These are phyloP conservation scores for Rhadinocentrus ornatus DNA, from an alignment of 2,797 vertebrate species.

Conservation along the genomic window DNA sequence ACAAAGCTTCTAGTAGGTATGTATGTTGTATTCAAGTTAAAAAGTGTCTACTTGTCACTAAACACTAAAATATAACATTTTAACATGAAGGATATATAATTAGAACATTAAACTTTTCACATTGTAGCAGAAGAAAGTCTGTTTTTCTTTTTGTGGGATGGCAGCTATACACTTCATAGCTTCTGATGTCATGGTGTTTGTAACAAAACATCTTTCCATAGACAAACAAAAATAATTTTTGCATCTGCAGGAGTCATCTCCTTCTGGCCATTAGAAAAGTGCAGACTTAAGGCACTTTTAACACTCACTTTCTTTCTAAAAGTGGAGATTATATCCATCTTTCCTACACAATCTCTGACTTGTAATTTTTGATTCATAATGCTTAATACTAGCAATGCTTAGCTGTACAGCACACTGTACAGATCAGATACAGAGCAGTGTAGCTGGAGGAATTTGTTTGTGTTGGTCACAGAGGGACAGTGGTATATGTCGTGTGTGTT, in stretches of 20 bases:
- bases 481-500: slow-evolving; percentile 52
- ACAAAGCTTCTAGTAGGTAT: too few relatives aligned
- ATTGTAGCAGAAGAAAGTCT: too few relatives aligned
- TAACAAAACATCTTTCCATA: background rate
- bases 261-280: too few relatives aligned
- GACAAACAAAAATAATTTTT: background rate
- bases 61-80: too few relatives aligned
- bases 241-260: too few relatives aligned
- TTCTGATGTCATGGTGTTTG: background rate
- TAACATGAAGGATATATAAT: too few relatives aligned
- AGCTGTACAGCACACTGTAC: background rate
- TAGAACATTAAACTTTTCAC: too few relatives aligned
- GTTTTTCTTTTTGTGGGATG: too few relatives aligned
- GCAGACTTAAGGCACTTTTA: background rate
- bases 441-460: slow-evolving; percentile 44
- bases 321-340: background rate
- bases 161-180: too few relatives aligned
- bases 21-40: too few relatives aligned
- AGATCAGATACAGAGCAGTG: slow-evolving; percentile 22
- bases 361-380: slow-evolving; percentile 3
- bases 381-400: slow-evolving; percentile 6
- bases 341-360: too few relatives aligned
- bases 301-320: background rate
- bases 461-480: slow-evolving; percentile 34
- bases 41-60: too few relatives aligned